These are phyloP conservation scores for Phalacrocorax carbo DNA, from an alignment of 2,113 vertebrate genomes.

Conservation along the genomic window DNA sequence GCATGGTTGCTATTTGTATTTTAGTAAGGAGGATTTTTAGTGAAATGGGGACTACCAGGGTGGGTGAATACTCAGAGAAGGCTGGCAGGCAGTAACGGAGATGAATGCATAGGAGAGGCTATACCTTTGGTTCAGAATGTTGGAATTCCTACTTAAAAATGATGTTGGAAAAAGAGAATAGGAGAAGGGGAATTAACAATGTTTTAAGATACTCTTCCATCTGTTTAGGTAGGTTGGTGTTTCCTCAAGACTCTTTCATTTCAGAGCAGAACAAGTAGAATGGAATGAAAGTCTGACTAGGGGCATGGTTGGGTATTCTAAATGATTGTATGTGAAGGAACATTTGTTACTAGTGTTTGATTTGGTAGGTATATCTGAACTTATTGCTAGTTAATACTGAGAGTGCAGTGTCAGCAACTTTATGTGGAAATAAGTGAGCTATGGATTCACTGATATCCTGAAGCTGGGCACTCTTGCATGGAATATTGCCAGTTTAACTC, in stretches of 20 bases:
- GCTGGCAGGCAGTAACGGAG: neutral
- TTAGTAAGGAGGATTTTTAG: neutral
- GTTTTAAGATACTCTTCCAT: neutral
- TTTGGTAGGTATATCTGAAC: neutral
- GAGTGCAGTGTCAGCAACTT: neutral
- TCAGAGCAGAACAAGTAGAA: neutral
- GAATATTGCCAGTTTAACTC: neutral
- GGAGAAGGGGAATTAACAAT: neutral
- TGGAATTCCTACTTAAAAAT: neutral
- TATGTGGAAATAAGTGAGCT: neutral
- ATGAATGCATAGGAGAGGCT: neutral
- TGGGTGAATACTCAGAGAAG: neutral
- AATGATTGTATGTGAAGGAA: neutral
- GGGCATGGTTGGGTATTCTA: neutral
- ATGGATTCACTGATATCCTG: neutral
- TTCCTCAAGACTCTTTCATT: neutral
- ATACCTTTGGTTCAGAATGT: neutral
- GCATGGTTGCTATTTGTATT: neutral
- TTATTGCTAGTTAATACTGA: neutral
- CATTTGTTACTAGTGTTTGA: neutral
- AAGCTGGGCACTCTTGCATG: neutral
- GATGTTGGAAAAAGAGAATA: neutral
- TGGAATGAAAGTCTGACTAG: neutral
- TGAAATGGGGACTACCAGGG: neutral
- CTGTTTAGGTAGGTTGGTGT: neutral